A percentile compares a stretch with the other conserved stretches of the same genome.
Evolutionary conservation across 2,888 invertebrate genomes (phyloP).

Genomic region (Anthrax anthrax): DNA sequence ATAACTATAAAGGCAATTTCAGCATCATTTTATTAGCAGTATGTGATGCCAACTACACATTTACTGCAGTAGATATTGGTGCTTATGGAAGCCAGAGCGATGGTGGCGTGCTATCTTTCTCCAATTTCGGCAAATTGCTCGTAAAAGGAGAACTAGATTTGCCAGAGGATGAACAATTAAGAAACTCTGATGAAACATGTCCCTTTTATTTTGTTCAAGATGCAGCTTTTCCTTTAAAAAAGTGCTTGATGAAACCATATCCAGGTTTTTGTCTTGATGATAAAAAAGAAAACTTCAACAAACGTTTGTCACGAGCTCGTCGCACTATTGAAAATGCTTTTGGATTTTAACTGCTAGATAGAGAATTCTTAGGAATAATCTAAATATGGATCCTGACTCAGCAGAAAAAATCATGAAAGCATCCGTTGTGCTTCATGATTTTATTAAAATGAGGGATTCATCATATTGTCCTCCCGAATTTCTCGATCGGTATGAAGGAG

Average conservation of each 20-base stretch:
- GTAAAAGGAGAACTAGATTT: background rate
- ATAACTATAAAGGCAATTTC: background rate
- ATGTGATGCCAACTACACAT: background rate
- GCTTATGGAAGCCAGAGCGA: too few relatives aligned
- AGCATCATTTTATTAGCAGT: background rate
- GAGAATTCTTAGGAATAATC: too few relatives aligned
- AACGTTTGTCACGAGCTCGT: constrained; percentile 5
- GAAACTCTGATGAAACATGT: background rate
- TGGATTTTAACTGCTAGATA: too few relatives aligned
- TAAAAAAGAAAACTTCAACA: constrained; percentile 6
- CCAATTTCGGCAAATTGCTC: background rate
- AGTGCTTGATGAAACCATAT: too few relatives aligned
- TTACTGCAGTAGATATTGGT: background rate
- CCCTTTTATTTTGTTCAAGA: constrained; percentile 8
- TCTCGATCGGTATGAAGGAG: background rate
- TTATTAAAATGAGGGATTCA: constrained; percentile 1
- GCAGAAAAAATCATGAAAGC: too few relatives aligned
- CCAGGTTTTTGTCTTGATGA: too few relatives aligned
- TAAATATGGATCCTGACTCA: too few relatives aligned
- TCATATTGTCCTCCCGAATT: background rate
- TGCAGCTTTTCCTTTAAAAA: constrained; percentile 7
- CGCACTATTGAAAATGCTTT: constrained; percentile 5
- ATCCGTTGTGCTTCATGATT: constrained; percentile 9
- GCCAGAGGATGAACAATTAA: background rate
- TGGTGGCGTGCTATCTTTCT: background rate